phyloP scores from a whole-genome alignment of 2,797 vertebrate genomes.

The Lacerta bilineata region DNA sequence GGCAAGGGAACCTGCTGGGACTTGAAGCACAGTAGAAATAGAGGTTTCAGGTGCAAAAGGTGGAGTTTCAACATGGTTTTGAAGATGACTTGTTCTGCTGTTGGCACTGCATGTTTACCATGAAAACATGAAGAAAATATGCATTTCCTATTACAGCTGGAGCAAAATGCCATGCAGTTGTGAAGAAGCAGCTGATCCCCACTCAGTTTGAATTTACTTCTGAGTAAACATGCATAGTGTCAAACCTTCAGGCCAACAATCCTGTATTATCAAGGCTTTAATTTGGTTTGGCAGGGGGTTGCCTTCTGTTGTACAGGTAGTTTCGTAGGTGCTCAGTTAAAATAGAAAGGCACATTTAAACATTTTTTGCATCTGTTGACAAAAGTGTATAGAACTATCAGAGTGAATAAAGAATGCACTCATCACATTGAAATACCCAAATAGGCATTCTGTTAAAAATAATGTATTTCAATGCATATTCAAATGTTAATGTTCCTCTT shows the following conservation, averaged over 20 bases:
- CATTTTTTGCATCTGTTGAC: neutral
- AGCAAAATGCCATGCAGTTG: neutral
- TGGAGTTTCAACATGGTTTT: constrained; percentile 50
- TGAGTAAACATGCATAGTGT: neutral
- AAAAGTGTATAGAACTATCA: neutral
- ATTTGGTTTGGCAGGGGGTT: neutral
- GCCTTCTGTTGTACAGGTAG: neutral
- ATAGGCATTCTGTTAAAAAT: neutral
- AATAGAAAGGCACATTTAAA: neutral
- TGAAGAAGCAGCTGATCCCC: neutral
- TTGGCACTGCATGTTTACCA: neutral
- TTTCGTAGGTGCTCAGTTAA: neutral
- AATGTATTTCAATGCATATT: neutral
- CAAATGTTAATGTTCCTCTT: neutral
- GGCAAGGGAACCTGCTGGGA: neutral
- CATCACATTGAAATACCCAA: neutral
- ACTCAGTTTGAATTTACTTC: neutral
- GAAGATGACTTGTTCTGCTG: constrained; percentile 27
- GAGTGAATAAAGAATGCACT: neutral
- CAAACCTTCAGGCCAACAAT: neutral
- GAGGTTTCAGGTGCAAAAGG: constrained; percentile 13
- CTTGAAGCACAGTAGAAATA: neutral
- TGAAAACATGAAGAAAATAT: neutral
- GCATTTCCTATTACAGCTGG: neutral
- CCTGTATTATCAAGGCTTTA: neutral